Evolutionary conservation across 2,113 vertebrate species (phyloP), one percentile per base, ranked within the genome.

Genomic region (Rhineura floridana): DNA sequence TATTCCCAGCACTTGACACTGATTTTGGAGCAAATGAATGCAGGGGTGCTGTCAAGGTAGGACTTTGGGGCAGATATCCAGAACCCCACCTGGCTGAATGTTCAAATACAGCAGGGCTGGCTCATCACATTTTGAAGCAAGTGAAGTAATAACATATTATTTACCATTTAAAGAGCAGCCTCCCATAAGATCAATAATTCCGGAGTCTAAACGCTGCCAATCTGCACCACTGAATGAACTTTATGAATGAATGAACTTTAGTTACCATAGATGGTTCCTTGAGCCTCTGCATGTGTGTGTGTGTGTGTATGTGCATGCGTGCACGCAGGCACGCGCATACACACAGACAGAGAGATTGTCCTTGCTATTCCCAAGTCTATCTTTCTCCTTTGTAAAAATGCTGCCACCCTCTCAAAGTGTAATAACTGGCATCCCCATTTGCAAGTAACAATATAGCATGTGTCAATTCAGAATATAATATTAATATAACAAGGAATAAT

Each of bases 401-500:
- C 85, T 81, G 62, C 81, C 69, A 84, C 65, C 19, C 59, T 88
- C 36, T 42, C 55, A 4, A 44, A 62, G 0, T 6, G 30, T 87
- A 78, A 83, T 0, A 0, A 83, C 30, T 33, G 23, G 50, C 65
- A 67, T 73, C 10, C 8, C 2, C 33, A 36, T 36, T 84, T 77
- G 2, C 28, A 77, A 91, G 84, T 42, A 90, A 73, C 73, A 83
- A 90, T 69, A 89, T 0, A 82, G 70, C 82, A 69, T 6, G 59
- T 80, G 87, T 91, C 90, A 84, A 48, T 92, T 88, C 52, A 0
- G 0, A 91, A 65, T n/a, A 81, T 3, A 85, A 83, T 90, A 88
- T 90, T 88, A 80, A 91, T 82, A 70, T 39, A 78, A 83, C 83
- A 55, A 39, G 63, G 91, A 91, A 90, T 89, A 91, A 91, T 55